Conservation (phyloP, 2,797 vertebrate species). For the Enteromius unitaeniatus region DNA sequence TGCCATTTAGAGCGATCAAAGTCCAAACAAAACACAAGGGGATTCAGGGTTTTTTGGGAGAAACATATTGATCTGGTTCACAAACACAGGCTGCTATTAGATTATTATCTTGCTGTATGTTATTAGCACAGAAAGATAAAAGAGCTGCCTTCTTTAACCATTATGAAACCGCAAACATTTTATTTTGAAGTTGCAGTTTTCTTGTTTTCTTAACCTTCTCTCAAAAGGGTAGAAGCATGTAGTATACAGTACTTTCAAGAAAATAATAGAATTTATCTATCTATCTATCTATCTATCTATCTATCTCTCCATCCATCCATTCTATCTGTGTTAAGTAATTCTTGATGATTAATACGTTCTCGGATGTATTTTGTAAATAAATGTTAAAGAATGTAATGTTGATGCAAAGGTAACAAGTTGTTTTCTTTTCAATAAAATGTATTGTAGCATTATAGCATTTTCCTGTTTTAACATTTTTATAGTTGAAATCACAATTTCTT, state of each 20-base stretch:
- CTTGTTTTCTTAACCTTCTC: background rate
- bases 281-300: background rate
- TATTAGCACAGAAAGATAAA: constrained; percentile 9
- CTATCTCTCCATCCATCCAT: no score
- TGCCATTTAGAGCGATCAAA: constrained; percentile 60
- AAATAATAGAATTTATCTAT: background rate
- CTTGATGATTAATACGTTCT: background rate
- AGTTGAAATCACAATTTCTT: background rate
- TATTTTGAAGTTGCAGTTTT: background rate
- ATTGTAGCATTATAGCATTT: background rate
- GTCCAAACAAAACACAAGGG: constrained; percentile 51
- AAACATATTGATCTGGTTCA: constrained; percentile 65
- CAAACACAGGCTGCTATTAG: constrained; percentile 3
- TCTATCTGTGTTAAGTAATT: no score
- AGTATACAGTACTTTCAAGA: background rate
- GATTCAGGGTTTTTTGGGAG: constrained; percentile 59
- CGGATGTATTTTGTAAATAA: background rate
- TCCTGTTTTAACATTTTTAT: background rate
- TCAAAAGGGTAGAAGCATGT: background rate
- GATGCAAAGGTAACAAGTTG: background rate
- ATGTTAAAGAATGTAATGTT: background rate
- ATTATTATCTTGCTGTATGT: constrained; percentile 61
- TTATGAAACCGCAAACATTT: background rate
- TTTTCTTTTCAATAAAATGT: background rate
- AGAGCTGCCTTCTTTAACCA: background rate